A percentile compares a stretch with the other conserved stretches of the same genome.
Evolutionary conservation across 2,797 vertebrate genomes (phyloP).

Genomic region (Hemibagrus guttatus): DNA sequence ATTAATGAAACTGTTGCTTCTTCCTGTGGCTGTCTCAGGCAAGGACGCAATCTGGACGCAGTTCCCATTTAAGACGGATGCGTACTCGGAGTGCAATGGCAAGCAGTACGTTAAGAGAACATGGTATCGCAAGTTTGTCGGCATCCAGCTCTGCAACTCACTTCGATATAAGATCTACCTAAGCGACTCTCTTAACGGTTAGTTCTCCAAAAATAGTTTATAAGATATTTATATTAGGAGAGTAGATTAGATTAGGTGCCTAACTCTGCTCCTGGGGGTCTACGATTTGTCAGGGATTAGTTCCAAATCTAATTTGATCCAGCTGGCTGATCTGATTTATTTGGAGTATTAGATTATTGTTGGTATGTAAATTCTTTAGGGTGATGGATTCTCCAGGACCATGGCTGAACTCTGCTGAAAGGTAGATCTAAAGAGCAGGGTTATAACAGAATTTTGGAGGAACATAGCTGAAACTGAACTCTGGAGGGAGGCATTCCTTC

Average conservation of each 20-base stretch:
- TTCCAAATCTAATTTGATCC: not conserved
- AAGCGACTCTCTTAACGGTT: constrained; percentile 90
- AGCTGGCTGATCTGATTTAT: not conserved
- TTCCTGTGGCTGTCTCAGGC: constrained; percentile 66
- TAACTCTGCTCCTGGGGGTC: not conserved
- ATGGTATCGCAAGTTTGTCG: constrained; percentile 97
- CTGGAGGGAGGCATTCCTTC: not conserved
- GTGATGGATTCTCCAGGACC: not conserved
- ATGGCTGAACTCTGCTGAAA: not conserved
- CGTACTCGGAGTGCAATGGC: constrained; percentile 90
- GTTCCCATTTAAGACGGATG: constrained; percentile 88
- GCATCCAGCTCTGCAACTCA: constrained; percentile 94
- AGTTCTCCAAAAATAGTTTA: constrained; percentile 52
- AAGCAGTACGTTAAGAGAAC: constrained; percentile 94
- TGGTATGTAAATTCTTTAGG: not conserved
- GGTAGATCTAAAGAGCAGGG: not conserved
- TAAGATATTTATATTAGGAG: not conserved
- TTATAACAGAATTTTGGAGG: not conserved
- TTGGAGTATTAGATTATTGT: not conserved
- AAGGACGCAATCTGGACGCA: constrained; percentile 97
- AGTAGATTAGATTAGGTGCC: not conserved
- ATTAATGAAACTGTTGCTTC: not conserved
- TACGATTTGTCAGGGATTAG: not conserved
- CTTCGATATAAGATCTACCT: constrained; percentile 97
- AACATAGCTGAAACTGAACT: not conserved